Percentiles rank a stretch among this genome's conserved stretches.
Conservation (phyloP, 2,113 vertebrate genomes). For the Trematocara marginatum region DNA sequence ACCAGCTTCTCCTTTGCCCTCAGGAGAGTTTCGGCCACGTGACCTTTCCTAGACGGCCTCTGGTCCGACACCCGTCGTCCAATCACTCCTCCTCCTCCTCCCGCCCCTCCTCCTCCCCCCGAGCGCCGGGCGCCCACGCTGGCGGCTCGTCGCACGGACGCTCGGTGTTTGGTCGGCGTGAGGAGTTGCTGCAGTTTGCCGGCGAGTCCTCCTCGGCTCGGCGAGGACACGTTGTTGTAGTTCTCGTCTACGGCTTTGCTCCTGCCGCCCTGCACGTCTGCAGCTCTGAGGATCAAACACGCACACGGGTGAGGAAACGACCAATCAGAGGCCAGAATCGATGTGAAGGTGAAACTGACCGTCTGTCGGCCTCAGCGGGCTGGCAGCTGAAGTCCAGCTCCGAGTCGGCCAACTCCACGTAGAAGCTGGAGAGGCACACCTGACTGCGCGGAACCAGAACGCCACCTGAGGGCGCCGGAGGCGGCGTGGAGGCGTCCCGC, state of each 20-base stretch:
- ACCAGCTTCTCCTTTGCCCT: conserved; percentile 81
- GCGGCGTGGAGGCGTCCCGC: conserved; percentile 1
- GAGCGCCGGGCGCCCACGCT: conserved; percentile 62
- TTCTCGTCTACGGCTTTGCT: conserved; percentile 64
- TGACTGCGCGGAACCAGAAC: conserved; percentile 61
- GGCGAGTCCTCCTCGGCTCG: conserved; percentile 73
- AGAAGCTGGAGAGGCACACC: conserved; percentile 74
- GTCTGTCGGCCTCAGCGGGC: conserved; percentile 36
- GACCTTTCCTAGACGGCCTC: conserved; percentile 69
- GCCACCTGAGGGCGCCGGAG: conserved; percentile 19
- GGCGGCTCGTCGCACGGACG: conserved; percentile 49
- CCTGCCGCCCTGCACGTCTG: background rate
- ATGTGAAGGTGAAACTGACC: conserved; percentile 28
- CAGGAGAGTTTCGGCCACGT: conserved; percentile 74
- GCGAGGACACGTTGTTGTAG: conserved; percentile 67
- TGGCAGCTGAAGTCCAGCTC: conserved; percentile 49
- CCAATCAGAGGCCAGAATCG: background rate
- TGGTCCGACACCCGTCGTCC: conserved; percentile 65
- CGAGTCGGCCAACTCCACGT: conserved; percentile 20
- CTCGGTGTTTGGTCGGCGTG: conserved; percentile 75
- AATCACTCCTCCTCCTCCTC: background rate
- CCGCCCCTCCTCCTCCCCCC: background rate
- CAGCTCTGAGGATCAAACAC: conserved; percentile 13
- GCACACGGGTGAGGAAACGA: background rate
- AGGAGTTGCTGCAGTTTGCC: conserved; percentile 87